Evolutionary conservation across 2,888 invertebrate genomes (phyloP).

Genomic region (Yponomeuta evonymella): DNA sequence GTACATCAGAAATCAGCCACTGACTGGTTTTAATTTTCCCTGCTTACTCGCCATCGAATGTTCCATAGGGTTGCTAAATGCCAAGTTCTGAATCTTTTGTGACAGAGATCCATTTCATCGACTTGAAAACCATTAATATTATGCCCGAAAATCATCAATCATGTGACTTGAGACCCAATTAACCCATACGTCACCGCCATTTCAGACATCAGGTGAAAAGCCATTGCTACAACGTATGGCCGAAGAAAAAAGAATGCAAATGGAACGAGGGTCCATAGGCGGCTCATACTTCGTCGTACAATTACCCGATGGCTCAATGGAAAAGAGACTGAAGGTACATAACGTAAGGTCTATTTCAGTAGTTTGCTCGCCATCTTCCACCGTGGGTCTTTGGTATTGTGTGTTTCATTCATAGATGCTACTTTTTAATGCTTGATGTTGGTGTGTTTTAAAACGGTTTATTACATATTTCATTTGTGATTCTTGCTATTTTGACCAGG

Average conservation of each 20-base stretch:
- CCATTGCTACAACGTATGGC: slow-evolving; percentile 94
- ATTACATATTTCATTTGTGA: not conserved
- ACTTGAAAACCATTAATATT: too few relatives aligned
- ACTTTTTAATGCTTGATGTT: not conserved
- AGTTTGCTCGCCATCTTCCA: not conserved
- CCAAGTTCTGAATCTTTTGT: too few relatives aligned
- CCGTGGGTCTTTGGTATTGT: not conserved
- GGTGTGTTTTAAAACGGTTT: not conserved
- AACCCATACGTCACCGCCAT: not conserved
- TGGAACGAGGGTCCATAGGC: slow-evolving; percentile 92
- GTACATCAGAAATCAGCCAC: too few relatives aligned
- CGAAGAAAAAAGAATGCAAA: slow-evolving; percentile 92
- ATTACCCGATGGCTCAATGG: slow-evolving; percentile 93
- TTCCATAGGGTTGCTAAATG: too few relatives aligned
- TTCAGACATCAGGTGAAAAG: slow-evolving; percentile 80
- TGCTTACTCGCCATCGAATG: too few relatives aligned
- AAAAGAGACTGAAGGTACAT: slow-evolving; percentile 88
- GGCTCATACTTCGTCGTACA: slow-evolving; percentile 92
- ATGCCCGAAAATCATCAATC: too few relatives aligned
- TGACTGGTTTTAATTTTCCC: too few relatives aligned
- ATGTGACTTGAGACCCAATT: not conserved
- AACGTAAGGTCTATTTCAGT: slow-evolving; percentile 6
- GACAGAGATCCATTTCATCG: too few relatives aligned
- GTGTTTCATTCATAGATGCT: not conserved
- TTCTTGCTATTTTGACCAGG: too few relatives aligned